Conservation (phyloP, 2,797 vertebrate genomes). For the Linurgus olivaceus region DNA sequence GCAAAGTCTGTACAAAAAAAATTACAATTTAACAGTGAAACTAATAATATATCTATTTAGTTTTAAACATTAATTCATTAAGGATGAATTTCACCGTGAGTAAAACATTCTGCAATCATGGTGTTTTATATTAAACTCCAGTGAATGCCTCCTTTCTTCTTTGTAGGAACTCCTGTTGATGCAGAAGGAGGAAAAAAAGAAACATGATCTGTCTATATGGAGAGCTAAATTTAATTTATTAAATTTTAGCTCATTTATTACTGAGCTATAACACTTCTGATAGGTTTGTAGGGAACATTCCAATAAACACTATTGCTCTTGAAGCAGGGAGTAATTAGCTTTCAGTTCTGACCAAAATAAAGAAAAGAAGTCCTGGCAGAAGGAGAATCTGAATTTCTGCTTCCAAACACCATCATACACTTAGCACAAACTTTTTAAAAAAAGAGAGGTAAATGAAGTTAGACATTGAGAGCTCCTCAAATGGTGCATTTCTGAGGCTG, state of each 20-base stretch:
- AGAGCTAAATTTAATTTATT: slow-evolving; percentile 19
- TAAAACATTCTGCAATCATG: neutral
- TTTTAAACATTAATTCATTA: neutral
- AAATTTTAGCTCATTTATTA: slow-evolving; percentile 44
- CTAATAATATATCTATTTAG: neutral
- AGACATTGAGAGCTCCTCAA: neutral
- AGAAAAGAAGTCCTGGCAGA: neutral
- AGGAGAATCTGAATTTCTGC: neutral
- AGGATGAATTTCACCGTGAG: neutral
- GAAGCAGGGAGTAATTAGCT: slow-evolving; percentile 53
- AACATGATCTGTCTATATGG: neutral
- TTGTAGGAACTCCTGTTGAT: slow-evolving; percentile 25
- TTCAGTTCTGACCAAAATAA: slow-evolving; percentile 36
- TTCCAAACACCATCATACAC: neutral
- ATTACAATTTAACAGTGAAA: neutral
- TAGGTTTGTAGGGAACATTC: slow-evolving; percentile 33
- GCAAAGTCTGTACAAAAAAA: neutral
- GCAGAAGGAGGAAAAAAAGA: neutral
- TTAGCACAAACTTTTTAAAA: neutral
- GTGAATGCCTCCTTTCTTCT: neutral
- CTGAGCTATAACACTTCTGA: slow-evolving; percentile 8
- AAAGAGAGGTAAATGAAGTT: neutral
- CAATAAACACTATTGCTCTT: slow-evolving; percentile 11
- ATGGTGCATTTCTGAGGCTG: neutral
- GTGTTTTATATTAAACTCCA: slow-evolving; percentile 8